Base-by-base conservation (phyloP, 2,797 vertebrate species). In the Phaenicophaeus curvirostris region DNA sequence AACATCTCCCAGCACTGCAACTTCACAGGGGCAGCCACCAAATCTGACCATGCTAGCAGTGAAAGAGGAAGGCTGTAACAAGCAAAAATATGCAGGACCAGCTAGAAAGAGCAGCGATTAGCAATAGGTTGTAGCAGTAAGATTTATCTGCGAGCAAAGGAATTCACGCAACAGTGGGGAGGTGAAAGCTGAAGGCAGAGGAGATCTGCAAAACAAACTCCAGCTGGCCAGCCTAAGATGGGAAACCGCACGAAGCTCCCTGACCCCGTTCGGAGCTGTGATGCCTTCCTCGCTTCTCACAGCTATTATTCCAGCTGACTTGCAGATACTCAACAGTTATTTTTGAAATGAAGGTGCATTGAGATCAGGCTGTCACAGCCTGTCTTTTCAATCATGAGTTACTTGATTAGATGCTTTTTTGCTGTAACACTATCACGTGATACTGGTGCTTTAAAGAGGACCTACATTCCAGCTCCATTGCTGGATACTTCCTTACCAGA, bases 291-390 rank as follows among this genome's bases (percentile, higher is more conserved):
- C 44, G 5, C 27, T 23, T n/a, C 92, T 58, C 91, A 41, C 71
- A 75, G 85, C 62, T 67, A 67, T 96, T 91, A 88, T 90, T 96
- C 91, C 94, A 78, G 91, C 76, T 86, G 89, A 76, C 83, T 84
- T 93, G 83, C 80, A 85, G 93, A 77, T 69, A 94, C 85, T 74
- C 27, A 2, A 57, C n/a, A 69, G 90, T 89, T 91, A 63, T 93
- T 93, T 93, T 14, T 94, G 88, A 91, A n/a, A 87, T 11, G 88
- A 76, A 93, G 91, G 88, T 93, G 85, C 7, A 58, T 16, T 86
- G 55, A 15, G 93, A 84, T 71, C 85, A 30, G 48, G 19, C 93
- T 95, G 89, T 82, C 87, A 88, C 83, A 82, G 83, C 67, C 85
- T 94, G 87, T 94, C 87, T 90, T 75, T 85, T 91, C 96, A 82